Evolutionary conservation across 2,797 vertebrate genomes (phyloP).

Genomic region (Paratrypauchen microcephalus): DNA sequence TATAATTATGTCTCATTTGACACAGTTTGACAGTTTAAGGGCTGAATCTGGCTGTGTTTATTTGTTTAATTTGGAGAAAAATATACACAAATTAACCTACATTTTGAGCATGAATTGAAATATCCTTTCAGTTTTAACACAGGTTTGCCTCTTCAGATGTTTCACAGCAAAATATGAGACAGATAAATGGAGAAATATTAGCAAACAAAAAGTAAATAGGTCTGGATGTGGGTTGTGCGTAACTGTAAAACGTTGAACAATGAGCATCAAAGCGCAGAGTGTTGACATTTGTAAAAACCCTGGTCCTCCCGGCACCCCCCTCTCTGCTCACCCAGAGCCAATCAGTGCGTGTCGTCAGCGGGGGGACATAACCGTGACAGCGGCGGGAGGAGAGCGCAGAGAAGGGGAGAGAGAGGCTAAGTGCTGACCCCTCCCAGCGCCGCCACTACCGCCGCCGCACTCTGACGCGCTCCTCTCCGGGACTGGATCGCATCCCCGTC

Average conservation of each 20-base stretch:
- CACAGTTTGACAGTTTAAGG: too few species aligned
- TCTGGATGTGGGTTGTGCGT: too few species aligned
- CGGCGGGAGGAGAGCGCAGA: constrained; percentile 72
- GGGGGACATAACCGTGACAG: constrained; percentile 95
- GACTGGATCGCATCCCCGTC: constrained; percentile 65
- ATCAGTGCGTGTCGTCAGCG: constrained; percentile 96
- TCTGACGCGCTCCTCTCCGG: constrained; percentile 85
- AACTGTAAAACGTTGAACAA: background rate
- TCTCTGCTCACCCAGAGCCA: constrained; percentile 89
- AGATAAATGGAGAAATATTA: too few species aligned
- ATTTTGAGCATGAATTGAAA: too few species aligned
- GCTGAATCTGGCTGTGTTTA: too few species aligned
- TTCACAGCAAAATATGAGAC: too few species aligned
- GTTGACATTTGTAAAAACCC: background rate
- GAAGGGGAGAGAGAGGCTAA: constrained; percentile 88
- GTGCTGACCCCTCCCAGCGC: constrained; percentile 98
- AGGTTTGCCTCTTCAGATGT: too few species aligned
- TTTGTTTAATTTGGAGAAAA: too few species aligned
- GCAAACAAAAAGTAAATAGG: too few species aligned
- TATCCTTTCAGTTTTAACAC: too few species aligned
- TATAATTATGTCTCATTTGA: too few species aligned
- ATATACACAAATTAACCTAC: too few species aligned
- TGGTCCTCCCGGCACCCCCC: constrained; percentile 59
- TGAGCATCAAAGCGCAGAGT: background rate
- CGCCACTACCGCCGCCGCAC: constrained; percentile 74